Conservation (phyloP, 2,797 vertebrate species). For the Fratercula arctica region DNA sequence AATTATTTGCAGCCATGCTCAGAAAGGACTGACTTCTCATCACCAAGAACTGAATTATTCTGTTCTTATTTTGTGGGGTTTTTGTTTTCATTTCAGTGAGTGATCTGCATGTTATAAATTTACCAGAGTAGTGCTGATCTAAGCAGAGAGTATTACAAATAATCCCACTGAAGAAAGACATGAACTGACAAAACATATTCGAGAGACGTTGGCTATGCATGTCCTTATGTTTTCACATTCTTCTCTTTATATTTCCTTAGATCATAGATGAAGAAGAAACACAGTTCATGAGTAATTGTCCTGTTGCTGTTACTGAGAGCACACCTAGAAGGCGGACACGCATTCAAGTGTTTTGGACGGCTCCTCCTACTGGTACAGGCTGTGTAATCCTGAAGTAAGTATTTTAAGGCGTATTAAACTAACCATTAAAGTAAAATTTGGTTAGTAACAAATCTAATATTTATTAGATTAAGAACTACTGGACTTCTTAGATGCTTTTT, state of each 20-base stretch:
- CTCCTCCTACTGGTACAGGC: constrained; percentile 87
- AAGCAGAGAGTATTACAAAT: not conserved
- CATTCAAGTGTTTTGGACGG: constrained; percentile 96
- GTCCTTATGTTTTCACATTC: not conserved
- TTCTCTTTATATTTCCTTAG: constrained; percentile 71
- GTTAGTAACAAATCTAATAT: not conserved
- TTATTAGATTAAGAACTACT: not conserved
- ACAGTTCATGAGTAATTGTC: constrained; percentile 97
- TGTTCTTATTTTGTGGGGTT: not conserved
- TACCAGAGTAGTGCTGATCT: not conserved
- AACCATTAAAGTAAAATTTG: not conserved
- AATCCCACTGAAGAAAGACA: not conserved
- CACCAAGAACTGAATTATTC: not conserved
- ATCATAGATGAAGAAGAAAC: constrained; percentile 98
- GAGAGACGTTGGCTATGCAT: accelerated
- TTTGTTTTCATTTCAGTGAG: not conserved
- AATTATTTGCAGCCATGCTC: not conserved
- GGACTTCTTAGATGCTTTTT: not conserved
- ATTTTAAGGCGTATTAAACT: not conserved
- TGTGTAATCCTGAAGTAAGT: constrained; percentile 94
- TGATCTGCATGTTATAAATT: not conserved
- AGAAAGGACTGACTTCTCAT: not conserved
- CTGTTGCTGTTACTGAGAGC: constrained; percentile 94
- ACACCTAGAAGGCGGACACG: constrained; percentile 91
- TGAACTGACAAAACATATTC: accelerated